A percentile compares a stretch with the other conserved stretches of the same genome.
These are phyloP conservation scores for Campoletis sonorensis DNA, from an alignment of 1,140 invertebrate species.

Conservation along the genomic window DNA sequence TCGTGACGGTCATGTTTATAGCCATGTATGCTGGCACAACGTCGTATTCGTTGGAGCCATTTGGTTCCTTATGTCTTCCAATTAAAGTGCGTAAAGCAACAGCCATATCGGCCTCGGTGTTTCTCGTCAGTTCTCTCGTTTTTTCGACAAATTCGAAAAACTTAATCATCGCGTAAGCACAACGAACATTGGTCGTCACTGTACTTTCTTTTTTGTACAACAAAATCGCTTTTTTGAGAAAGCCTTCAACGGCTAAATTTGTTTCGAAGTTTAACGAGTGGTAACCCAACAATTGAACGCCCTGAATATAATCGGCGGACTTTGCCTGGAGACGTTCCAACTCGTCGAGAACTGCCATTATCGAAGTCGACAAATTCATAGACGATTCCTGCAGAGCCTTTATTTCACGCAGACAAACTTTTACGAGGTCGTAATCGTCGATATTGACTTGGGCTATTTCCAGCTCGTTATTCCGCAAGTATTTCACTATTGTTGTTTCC, in stretches of 20 bases:
- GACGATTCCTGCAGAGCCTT: slow-evolving; percentile 55
- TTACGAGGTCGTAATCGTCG: slow-evolving; percentile 58
- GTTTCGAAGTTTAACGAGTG: slow-evolving; percentile 57
- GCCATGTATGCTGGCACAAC: slow-evolving; percentile 66
- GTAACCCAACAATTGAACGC: slow-evolving; percentile 62
- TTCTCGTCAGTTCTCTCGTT: slow-evolving; percentile 55
- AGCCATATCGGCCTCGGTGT: slow-evolving; percentile 63
- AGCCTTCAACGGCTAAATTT: slow-evolving; percentile 48
- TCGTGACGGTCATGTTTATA: slow-evolving; percentile 65
- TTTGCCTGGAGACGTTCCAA: slow-evolving; percentile 56
- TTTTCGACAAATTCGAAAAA: slow-evolving; percentile 63
- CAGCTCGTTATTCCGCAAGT: slow-evolving; percentile 56
- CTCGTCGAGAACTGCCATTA: slow-evolving; percentile 57
- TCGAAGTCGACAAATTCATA: slow-evolving; percentile 55
- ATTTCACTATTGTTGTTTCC: slow-evolving; percentile 63
- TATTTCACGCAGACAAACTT: slow-evolving; percentile 64
- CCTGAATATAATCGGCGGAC: slow-evolving; percentile 57
- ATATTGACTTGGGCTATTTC: slow-evolving; percentile 60
- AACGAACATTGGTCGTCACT: slow-evolving; percentile 42
- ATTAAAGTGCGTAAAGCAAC: slow-evolving; percentile 53
- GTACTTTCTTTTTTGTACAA: slow-evolving; percentile 49
- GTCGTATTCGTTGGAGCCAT: slow-evolving; percentile 44
- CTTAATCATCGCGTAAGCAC: slow-evolving; percentile 62
- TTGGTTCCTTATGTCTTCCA: slow-evolving; percentile 38
- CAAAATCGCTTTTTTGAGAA: slow-evolving; percentile 56